Evolutionary conservation across 1,140 invertebrate species (phyloP), one percentile per base, ranked within the genome.

Genomic region (Caligus rogercresseyi): DNA sequence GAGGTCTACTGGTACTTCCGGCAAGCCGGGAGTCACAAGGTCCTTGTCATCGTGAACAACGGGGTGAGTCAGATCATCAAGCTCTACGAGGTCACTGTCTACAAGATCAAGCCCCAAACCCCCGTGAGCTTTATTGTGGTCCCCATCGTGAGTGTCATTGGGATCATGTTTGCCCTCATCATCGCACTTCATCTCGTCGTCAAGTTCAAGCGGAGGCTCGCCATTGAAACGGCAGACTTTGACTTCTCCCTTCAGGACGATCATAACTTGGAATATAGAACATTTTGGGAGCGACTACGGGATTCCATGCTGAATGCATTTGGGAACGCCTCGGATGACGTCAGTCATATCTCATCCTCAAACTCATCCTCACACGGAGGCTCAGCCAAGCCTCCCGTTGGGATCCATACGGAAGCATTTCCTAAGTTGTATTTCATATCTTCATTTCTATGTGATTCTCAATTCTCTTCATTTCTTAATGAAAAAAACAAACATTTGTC

Each of bases 361-460:
- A 43, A 43, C 31, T 56, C 54, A 14, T 56, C 54, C 1, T 13
- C 24, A 15, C 24, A 20, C 20, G 16, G 54, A 13, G 54, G 54
- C 15, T 20, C 19, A 1, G 24, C n/a, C 24, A 25, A 2, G n/a
- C 19, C 19, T 20, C 19, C 54, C n/a, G 54, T 56, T 13, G 54
- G 54, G n/a, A 56, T 56, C 24, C 54, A 56, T 18, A 56, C 24
- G 54, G 54, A 56, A 56, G 54, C 24, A 56, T 56, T 20, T 21
- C 54, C 19, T 56, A 25, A 56, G 4, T 11, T 43, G 31, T 7
- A 43, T n/a, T 43, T 43, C 7, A 11, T 43, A 43, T 43, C n/a
- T n/a, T n/a, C n/a, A 43, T 43, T 43, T 43, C n/a, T 43, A 11
- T 43, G 31, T 43, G 31, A 43, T 43, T 43, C n/a, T 43, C n/a